Evolutionary conservation across 2,113 vertebrate species (phyloP).

Genomic region (Ptychochromis oligacanthus): DNA sequence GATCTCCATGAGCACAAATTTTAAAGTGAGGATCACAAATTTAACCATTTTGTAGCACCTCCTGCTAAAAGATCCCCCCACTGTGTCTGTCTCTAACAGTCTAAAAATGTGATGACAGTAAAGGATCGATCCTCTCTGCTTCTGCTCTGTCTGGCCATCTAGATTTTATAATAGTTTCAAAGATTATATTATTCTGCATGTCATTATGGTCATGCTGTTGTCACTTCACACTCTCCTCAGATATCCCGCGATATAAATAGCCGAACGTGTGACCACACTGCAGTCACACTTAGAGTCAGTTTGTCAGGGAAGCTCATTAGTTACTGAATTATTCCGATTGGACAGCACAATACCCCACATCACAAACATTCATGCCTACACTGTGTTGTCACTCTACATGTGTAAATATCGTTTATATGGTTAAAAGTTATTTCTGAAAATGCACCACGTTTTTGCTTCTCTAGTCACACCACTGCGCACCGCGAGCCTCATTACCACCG

Average conservation of each 20-base stretch:
- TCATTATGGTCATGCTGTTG: background rate
- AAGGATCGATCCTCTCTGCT: background rate
- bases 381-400: background rate
- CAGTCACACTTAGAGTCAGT: conserved; percentile 14
- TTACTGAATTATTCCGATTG: conserved; percentile 29
- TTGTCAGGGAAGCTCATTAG: conserved; percentile 23
- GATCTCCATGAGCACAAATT: background rate
- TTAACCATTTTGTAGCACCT: background rate
- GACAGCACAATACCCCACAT: background rate
- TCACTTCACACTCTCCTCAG: background rate
- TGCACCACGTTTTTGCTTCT: background rate
- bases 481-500: background rate
- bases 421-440: background rate
- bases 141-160: background rate
- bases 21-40: background rate
- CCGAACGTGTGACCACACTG: background rate
- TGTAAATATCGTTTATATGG: background rate
- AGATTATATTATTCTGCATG: background rate
- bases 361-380: background rate
- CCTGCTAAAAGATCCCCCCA: background rate
- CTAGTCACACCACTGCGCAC: background rate
- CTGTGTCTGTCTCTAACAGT: background rate
- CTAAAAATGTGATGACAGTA: background rate
- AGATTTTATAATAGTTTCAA: background rate
- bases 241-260: background rate